These are phyloP conservation scores for Beris morrisii DNA, from an alignment of 2,888 invertebrate genomes.

Conservation along the genomic window DNA sequence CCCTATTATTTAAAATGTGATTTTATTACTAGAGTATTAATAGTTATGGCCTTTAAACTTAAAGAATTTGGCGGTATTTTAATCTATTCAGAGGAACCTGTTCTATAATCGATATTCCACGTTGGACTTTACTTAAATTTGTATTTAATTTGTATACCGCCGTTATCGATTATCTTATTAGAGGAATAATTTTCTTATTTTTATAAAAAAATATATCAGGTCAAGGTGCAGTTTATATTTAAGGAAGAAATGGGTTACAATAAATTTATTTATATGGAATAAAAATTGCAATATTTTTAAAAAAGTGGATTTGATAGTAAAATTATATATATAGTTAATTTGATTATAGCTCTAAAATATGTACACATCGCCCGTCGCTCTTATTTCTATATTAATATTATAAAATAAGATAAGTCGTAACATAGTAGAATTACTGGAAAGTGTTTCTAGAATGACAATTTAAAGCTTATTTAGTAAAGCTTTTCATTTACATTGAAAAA, in stretches of 20 bases:
- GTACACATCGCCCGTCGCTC: constrained; percentile 81
- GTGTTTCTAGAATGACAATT: constrained; percentile 68
- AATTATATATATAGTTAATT: constrained; percentile 53
- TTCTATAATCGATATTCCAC: constrained; percentile 69
- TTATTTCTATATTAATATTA: constrained; percentile 54
- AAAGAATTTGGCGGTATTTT: constrained; percentile 71
- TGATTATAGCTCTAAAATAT: constrained; percentile 59
- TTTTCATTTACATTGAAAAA: constrained; percentile 69
- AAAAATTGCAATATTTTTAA: constrained; percentile 55
- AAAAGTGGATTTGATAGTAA: constrained; percentile 71
- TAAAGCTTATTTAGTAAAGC: constrained; percentile 63
- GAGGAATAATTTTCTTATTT: constrained; percentile 59
- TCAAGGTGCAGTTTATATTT: constrained; percentile 71
- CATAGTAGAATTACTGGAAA: constrained; percentile 78
- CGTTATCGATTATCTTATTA: constrained; percentile 56
- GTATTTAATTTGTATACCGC: constrained; percentile 53
- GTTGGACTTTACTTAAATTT: constrained; percentile 58
- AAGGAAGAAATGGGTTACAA: constrained; percentile 69
- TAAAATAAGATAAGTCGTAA: constrained; percentile 77
- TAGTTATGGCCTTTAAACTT: constrained; percentile 65
- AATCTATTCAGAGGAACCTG: constrained; percentile 54
- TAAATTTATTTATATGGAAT: constrained; percentile 56
- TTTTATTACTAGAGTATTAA: constrained; percentile 59
- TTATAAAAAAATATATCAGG: constrained; percentile 62
- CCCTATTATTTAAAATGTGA: constrained; percentile 63